These are phyloP conservation scores for Perizoma flavofasciatum DNA, from an alignment of 2,888 invertebrate genomes.

Conservation along the genomic window DNA sequence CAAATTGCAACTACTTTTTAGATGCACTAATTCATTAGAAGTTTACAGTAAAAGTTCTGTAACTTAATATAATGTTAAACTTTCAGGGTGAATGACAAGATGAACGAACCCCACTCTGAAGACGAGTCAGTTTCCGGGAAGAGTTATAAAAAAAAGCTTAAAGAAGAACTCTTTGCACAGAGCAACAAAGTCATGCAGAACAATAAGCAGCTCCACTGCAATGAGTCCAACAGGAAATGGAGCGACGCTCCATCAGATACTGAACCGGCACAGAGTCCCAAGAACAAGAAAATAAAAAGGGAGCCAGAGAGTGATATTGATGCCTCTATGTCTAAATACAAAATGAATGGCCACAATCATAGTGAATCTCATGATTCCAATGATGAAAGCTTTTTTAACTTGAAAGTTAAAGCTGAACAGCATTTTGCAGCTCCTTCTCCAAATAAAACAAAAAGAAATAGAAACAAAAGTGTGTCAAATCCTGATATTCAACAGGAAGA, in stretches of 20 bases:
- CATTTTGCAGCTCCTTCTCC: slow-evolving; percentile 28
- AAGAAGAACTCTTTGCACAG: slow-evolving; percentile 23
- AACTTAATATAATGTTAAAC: too few species aligned
- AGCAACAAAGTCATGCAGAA: background rate
- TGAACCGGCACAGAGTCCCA: slow-evolving; percentile 24
- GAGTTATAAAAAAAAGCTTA: slow-evolving; percentile 32
- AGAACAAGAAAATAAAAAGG: slow-evolving; percentile 47
- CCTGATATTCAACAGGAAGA: slow-evolving; percentile 29
- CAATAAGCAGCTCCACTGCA: background rate
- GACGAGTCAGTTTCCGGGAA: slow-evolving; percentile 34
- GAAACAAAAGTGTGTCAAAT: slow-evolving; percentile 43
- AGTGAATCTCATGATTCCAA: slow-evolving; percentile 12
- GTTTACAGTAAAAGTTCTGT: too few species aligned
- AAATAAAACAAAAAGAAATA: slow-evolving; percentile 34
- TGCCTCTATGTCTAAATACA: slow-evolving; percentile 24
- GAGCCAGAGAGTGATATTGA: slow-evolving; percentile 60
- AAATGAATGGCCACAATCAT: slow-evolving; percentile 38
- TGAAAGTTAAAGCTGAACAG: slow-evolving; percentile 56
- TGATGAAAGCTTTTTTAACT: slow-evolving; percentile 50
- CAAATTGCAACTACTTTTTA: too few species aligned
- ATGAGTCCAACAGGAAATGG: slow-evolving; percentile 32
- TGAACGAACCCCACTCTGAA: slow-evolving; percentile 18
- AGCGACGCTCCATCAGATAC: slow-evolving; percentile 29
- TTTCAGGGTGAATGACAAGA: slow-evolving; percentile 27
- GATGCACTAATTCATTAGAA: too few species aligned